phyloP scores from a whole-genome alignment of 23 tunicate species.

The Corella eumyota region DNA sequence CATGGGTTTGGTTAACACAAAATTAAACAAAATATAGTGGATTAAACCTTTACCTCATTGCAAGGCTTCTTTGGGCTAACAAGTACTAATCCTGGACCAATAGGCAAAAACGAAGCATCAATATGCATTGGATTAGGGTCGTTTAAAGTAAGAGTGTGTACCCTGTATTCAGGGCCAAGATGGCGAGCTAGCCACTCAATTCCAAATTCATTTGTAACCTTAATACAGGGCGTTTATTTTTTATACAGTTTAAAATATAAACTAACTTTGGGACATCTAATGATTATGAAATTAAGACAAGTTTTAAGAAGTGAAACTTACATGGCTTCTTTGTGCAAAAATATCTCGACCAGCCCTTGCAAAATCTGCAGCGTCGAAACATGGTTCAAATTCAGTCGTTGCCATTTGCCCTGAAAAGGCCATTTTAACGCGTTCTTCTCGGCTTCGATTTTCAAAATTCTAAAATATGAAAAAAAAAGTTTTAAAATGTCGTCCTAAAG shows the following conservation, averaged over 20 bases:
- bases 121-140: slow-evolving; percentile 98
- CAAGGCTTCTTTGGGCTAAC: slow-evolving; percentile 83
- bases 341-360: slow-evolving; percentile 84
- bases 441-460: too few relatives aligned
- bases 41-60: slow-evolving; percentile 57
- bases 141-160: slow-evolving; percentile 59
- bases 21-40: too few relatives aligned
- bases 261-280: too few relatives aligned
- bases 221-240: too few relatives aligned
- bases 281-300: too few relatives aligned
- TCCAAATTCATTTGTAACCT: slow-evolving; percentile 81
- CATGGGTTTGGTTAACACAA: too few relatives aligned
- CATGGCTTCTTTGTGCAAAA: slow-evolving; percentile 93
- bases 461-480: too few relatives aligned
- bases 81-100: slow-evolving; percentile 81
- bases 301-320: too few relatives aligned
- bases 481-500: too few relatives aligned
- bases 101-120: slow-evolving; percentile 89
- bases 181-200: slow-evolving; percentile 93
- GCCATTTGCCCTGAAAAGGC: slow-evolving; percentile 69
- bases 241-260: too few relatives aligned
- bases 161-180: slow-evolving; percentile 53
- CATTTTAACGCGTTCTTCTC: too few relatives aligned
- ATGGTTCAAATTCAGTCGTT: slow-evolving; percentile 96
- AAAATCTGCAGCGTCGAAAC: slow-evolving; percentile 97